Base-by-base conservation (phyloP, 2,113 vertebrate genomes). In the Pica pica region DNA sequence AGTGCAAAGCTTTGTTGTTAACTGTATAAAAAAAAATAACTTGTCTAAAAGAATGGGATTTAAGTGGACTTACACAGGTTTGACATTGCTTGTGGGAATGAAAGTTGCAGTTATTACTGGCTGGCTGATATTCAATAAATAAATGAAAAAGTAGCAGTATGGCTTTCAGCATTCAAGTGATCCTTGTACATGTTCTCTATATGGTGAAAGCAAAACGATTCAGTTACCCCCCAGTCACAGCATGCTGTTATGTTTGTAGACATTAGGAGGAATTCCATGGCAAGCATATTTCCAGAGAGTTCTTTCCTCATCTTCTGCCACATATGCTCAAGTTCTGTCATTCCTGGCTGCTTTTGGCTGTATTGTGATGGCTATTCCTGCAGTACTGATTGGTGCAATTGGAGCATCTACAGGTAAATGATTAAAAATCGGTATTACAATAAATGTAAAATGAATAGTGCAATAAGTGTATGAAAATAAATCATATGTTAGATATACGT, bases 261-360 rank as follows among this genome's bases (percentile, higher is more conserved):
- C 98, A 46, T 97, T 99, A 95, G 99, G 99, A 95, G 99, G 99
- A 94, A 99, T 99, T 87, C 99, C 99, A 24, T 99, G 99, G 99
- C 99, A 99, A 97, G 99, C 99, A 0, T 99, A 99, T 98, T 99
- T 99, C 97, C 99, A 99, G 96, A 96, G 99, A 95, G 99, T 99
- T 93, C 99, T 99, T 74, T 99, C 99, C 85, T 99, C 99, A 56
- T 99, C 99, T 92, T 99, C 99, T 94, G 99, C 99, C 96, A 99
- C 98, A 56, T 99, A 99, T 19, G 99, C 99, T 80, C 99, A 99
- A 96, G 98, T 99, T 69, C 97, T 99, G n/a, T 99, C 99, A 78
- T 99, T 99, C 96, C 96, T 99, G 59, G 99, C 99, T 56, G 99
- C 99, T 70, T 99, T 99, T 13, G 99, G 99, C 79, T 99, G 99